These are phyloP conservation scores for Pomacea canaliculata DNA, from an alignment of 2,888 invertebrate species.

Conservation along the genomic window DNA sequence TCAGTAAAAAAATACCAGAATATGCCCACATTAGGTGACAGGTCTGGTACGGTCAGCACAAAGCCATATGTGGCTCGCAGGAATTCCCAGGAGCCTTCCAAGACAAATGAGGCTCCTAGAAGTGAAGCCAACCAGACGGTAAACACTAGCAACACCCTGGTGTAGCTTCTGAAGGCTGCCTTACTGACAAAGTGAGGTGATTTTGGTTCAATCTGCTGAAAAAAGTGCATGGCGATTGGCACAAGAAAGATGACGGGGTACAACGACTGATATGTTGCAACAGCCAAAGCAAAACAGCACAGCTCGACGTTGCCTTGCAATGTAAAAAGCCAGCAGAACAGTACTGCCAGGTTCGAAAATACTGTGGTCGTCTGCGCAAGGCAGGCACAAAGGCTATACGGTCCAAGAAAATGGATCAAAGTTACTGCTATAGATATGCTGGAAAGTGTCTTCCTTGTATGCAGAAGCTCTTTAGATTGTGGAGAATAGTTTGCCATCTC, in stretches of 20 bases:
- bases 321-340: slow-evolving; percentile 23
- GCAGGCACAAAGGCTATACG: slow-evolving; percentile 88
- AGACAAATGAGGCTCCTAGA: slow-evolving; percentile 77
- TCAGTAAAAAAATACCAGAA: slow-evolving; percentile 99
- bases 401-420: slow-evolving; percentile 84
- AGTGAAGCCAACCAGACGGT: slow-evolving; percentile 74
- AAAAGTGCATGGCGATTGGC: slow-evolving; percentile 81
- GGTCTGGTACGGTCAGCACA: slow-evolving; percentile 90
- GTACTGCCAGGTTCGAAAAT: slow-evolving; percentile 85
- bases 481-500: slow-evolving; percentile 26
- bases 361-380: slow-evolving; percentile 91
- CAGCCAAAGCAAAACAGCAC: slow-evolving; percentile 79
- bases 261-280: slow-evolving; percentile 84
- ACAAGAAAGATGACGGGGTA: slow-evolving; percentile 83
- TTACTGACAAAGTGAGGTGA: slow-evolving; percentile 12
- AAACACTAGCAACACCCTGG: slow-evolving; percentile 38
- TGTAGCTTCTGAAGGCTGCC: slow-evolving; percentile 34
- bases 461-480: slow-evolving; percentile 20
- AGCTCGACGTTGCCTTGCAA: slow-evolving; percentile 48
- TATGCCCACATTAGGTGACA: slow-evolving; percentile 95
- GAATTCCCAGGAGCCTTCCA: slow-evolving; percentile 72
- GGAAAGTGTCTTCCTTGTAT: slow-evolving; percentile 13
- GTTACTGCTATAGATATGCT: slow-evolving; percentile 27
- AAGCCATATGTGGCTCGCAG: slow-evolving; percentile 82
- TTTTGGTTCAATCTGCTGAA: slow-evolving; percentile 22